A percentile compares a stretch with the other conserved stretches of the same genome.
phyloP scores from a whole-genome alignment of 1,140 invertebrate genomes.

The Cepaea nemoralis region DNA sequence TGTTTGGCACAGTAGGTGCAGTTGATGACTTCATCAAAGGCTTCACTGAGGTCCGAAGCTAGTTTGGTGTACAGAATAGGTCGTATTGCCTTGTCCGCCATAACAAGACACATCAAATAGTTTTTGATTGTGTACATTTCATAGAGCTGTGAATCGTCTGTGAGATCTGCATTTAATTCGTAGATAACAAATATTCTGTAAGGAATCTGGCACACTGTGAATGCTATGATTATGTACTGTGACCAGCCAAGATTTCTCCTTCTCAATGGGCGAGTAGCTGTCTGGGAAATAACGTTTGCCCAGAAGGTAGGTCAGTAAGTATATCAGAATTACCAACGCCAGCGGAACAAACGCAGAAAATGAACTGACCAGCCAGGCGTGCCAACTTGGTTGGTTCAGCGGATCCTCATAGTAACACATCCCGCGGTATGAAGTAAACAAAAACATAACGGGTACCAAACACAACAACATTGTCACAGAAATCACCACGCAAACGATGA shows the following conservation, averaged over 20 bases:
- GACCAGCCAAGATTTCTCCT: conserved; percentile 60
- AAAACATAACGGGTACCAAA: conserved; percentile 42
- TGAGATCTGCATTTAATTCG: conserved; percentile 45
- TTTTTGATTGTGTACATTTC: conserved; percentile 44
- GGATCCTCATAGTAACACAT: conserved; percentile 35
- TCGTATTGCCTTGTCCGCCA: conserved; percentile 46
- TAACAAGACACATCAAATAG: conserved; percentile 49
- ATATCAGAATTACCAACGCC: conserved; percentile 57
- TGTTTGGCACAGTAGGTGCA: conserved; percentile 40
- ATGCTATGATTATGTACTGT: conserved; percentile 55
- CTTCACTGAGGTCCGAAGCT: conserved; percentile 48
- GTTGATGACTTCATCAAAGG: conserved; percentile 57
- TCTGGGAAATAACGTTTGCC: conserved; percentile 63
- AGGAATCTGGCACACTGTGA: conserved; percentile 59
- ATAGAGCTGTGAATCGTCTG: conserved; percentile 32
- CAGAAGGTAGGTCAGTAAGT: conserved; percentile 58
- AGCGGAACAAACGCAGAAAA: conserved; percentile 62
- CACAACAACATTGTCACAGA: conserved; percentile 40
- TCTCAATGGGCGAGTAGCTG: conserved; percentile 60
- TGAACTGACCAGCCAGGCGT: conserved; percentile 52
- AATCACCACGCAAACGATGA: conserved; percentile 34
- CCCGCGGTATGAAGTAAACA: conserved; percentile 31
- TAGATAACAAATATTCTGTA: conserved; percentile 53
- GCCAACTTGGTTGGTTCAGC: conserved; percentile 3
- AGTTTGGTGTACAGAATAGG: conserved; percentile 54